Percentiles rank a stretch among this genome's conserved stretches.
phyloP scores from a whole-genome alignment of 2,113 vertebrate species.

The Oncorhynchus nerka region DNA sequence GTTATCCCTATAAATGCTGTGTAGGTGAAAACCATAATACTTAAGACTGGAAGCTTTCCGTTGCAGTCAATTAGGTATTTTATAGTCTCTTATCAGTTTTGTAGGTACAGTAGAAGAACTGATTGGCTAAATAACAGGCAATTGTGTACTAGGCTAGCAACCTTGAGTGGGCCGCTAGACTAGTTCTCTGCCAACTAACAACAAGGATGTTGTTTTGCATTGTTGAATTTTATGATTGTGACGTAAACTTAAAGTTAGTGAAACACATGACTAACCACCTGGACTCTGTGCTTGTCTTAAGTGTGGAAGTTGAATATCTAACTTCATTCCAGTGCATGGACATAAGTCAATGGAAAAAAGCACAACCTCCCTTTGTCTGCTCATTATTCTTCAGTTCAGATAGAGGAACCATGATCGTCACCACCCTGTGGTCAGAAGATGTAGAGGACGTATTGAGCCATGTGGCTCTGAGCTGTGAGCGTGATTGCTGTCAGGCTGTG shows the following conservation, averaged over 20 bases:
- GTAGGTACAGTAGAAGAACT: not conserved
- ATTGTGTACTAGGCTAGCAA: slow-evolving; percentile 19
- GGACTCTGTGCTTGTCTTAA: not conserved
- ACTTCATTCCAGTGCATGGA: slow-evolving; percentile 24
- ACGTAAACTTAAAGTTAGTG: not conserved
- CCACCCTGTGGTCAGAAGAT: not conserved
- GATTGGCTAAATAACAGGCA: slow-evolving; percentile 8
- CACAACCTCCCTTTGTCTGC: slow-evolving; percentile 30
- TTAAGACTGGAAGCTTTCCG: not conserved
- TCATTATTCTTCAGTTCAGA: slow-evolving; percentile 48
- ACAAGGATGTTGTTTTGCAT: slow-evolving; percentile 21
- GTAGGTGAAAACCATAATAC: not conserved
- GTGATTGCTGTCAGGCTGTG: no score
- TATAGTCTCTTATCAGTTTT: not conserved
- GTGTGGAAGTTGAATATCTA: not conserved
- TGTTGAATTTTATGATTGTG: not conserved
- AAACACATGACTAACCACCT: not conserved
- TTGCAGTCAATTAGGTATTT: not conserved
- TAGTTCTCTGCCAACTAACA: slow-evolving; percentile 34
- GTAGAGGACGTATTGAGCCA: not conserved
- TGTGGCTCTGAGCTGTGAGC: no score
- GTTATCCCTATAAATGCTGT: not conserved
- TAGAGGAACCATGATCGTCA: slow-evolving; percentile 19
- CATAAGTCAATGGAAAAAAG: slow-evolving; percentile 45
- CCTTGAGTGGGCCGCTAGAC: slow-evolving; percentile 7